phyloP scores from a whole-genome alignment of 1,140 invertebrate genomes.

The Nomia melanderi region DNA sequence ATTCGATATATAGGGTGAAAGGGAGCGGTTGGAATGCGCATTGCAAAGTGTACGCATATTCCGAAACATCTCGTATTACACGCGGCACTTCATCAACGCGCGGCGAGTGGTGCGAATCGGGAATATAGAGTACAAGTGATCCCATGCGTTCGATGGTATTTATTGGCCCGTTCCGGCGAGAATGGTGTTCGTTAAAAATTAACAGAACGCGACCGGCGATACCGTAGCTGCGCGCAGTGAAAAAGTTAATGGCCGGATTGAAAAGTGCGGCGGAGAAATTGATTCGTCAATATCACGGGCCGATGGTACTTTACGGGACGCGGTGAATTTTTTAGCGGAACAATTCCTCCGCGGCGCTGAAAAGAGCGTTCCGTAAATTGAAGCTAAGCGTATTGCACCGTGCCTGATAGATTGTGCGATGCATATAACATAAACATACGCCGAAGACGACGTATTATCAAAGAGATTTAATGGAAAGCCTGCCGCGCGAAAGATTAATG shows the following conservation, averaged over 20 bases:
- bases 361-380: constrained; percentile 34
- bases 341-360: constrained; percentile 24
- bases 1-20: too few species aligned
- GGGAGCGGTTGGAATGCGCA: too few species aligned
- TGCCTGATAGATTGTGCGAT: constrained; percentile 28
- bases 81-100: neutral
- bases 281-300: constrained; percentile 1
- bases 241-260: neutral
- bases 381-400: constrained; percentile 49
- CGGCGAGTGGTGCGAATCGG: neutral
- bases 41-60: too few species aligned
- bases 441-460: neutral
- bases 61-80: neutral
- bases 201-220: constrained; percentile 1
- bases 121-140: neutral
- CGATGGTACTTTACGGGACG: neutral
- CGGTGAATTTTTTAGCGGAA: constrained; percentile 47
- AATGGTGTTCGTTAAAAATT: constrained; percentile 10
- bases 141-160: neutral
- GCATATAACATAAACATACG: neutral
- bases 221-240: neutral
- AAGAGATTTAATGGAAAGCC: too few species aligned
- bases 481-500: too few species aligned
- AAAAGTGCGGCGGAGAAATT: neutral
- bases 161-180: neutral